Evolutionary conservation across 2,113 vertebrate genomes (phyloP).

Genomic region (Aythya baeri): DNA sequence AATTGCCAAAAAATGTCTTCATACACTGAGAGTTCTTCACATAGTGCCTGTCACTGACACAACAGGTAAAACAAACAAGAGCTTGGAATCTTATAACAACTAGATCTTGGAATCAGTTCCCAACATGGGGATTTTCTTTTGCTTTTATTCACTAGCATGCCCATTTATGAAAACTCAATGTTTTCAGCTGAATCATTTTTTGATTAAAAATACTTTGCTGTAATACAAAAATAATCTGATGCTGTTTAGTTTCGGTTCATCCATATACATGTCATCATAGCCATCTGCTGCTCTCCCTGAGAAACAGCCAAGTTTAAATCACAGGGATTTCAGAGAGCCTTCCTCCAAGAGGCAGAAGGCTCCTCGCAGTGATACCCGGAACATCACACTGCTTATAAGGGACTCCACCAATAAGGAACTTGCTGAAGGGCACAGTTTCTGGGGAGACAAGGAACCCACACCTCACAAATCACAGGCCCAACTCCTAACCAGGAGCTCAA

Average conservation of each 20-base stretch:
- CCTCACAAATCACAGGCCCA: not conserved
- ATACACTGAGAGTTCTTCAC: not conserved
- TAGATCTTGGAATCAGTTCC: not conserved
- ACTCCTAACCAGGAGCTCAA: not conserved
- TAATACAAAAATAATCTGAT: constrained; percentile 22
- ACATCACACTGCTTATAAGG: accelerated
- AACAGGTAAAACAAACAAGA: not conserved
- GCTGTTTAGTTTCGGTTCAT: not conserved
- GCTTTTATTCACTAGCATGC: not conserved
- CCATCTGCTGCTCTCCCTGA: constrained; percentile 46
- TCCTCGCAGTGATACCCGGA: not conserved
- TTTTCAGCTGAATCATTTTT: not conserved
- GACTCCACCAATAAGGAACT: accelerated
- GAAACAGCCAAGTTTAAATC: not conserved
- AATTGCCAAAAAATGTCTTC: not conserved
- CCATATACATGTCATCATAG: not conserved
- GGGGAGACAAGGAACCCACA: not conserved
- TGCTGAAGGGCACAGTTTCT: not conserved
- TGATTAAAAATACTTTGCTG: not conserved
- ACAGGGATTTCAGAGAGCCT: not conserved
- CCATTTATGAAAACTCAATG: not conserved
- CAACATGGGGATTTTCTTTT: accelerated
- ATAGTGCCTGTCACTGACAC: not conserved
- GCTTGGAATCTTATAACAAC: not conserved
- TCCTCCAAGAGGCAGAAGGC: not conserved